phyloP scores from a whole-genome alignment of 2,888 invertebrate genomes.

The Ypsolopha sequella region DNA sequence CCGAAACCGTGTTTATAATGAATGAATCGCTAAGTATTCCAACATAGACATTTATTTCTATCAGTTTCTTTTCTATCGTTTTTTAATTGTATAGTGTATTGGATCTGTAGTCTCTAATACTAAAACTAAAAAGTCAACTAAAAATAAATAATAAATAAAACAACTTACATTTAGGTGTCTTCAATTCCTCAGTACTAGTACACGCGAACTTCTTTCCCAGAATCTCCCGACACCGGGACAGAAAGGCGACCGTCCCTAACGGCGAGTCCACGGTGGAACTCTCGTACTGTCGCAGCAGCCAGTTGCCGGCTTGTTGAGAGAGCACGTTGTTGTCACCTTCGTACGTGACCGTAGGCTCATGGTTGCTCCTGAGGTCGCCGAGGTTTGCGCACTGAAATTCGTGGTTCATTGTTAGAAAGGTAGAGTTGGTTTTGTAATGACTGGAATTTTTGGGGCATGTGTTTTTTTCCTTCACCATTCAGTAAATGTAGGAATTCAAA shows the following conservation, averaged over 20 bases:
- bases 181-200: constrained; percentile 28
- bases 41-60: too few relatives aligned
- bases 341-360: constrained; percentile 92
- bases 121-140: too few relatives aligned
- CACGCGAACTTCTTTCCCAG: constrained; percentile 23
- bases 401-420: not conserved
- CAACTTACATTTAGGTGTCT: constrained; percentile 41
- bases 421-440: too few relatives aligned
- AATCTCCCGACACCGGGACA: constrained; percentile 40
- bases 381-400: constrained; percentile 77
- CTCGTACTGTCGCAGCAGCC: constrained; percentile 80
- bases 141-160: not conserved
- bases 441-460: too few relatives aligned
- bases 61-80: too few relatives aligned
- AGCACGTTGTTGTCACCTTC: constrained; percentile 96
- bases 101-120: too few relatives aligned
- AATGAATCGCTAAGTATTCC: too few relatives aligned
- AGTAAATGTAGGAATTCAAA: too few relatives aligned
- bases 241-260: constrained; percentile 77
- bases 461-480: too few relatives aligned
- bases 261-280: constrained; percentile 72
- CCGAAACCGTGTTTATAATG: too few relatives aligned
- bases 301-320: constrained; percentile 91
- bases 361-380: constrained; percentile 86
- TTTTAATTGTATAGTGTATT: too few relatives aligned